These are phyloP conservation scores for Pyrrhosoma nymphula DNA, from an alignment of 2,888 invertebrate genomes.

Conservation along the genomic window DNA sequence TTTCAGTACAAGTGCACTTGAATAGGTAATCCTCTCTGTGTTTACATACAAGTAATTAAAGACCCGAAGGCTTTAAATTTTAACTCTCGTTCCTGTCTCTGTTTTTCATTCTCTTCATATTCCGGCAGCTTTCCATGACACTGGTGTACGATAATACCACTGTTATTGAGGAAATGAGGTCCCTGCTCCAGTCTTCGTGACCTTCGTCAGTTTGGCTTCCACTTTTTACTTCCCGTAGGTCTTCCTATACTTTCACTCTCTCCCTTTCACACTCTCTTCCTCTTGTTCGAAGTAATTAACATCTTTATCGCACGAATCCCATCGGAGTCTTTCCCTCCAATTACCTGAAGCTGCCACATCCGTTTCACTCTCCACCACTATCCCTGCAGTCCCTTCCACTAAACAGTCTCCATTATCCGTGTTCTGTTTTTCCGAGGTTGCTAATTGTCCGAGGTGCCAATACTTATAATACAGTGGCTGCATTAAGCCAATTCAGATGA, in stretches of 20 bases:
- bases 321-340: conserved; percentile 30
- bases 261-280: neutral
- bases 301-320: conserved; percentile 22
- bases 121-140: neutral
- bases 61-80: too few relatives aligned
- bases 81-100: too few relatives aligned
- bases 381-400: too few relatives aligned
- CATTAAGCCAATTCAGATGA: too few relatives aligned
- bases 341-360: conserved; percentile 23
- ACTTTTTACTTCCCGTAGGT: neutral
- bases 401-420: too few relatives aligned
- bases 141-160: neutral
- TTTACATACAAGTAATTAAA: too few relatives aligned
- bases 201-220: neutral
- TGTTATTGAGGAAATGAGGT: neutral
- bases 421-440: too few relatives aligned
- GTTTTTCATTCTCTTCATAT: too few relatives aligned
- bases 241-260: neutral
- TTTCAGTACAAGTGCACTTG: too few relatives aligned
- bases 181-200: neutral
- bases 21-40: too few relatives aligned
- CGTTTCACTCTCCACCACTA: neutral
- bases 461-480: too few relatives aligned
- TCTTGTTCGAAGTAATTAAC: conserved; percentile 47
- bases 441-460: too few relatives aligned